These are phyloP conservation scores for Aphelenchoides besseyi DNA, from an alignment of 1,140 invertebrate species.

Conservation along the genomic window DNA sequence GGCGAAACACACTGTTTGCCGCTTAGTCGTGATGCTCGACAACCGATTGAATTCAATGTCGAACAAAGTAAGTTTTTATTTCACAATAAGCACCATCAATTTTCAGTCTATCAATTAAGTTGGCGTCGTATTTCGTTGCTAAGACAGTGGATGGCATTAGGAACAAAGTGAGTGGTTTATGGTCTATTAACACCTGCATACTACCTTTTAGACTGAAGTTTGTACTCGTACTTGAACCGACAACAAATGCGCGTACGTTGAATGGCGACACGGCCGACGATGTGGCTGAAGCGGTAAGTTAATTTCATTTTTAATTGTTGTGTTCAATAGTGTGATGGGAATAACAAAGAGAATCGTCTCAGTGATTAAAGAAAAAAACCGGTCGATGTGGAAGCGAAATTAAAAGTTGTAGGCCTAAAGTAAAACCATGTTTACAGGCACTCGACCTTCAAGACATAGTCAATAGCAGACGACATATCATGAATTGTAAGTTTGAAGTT, in stretches of 20 bases:
- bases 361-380: no score
- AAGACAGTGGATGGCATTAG: slow-evolving; percentile 48
- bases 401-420: no score
- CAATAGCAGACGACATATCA: slow-evolving; percentile 18
- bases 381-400: no score
- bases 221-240: slow-evolving; percentile 11
- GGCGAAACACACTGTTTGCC: slow-evolving; percentile 39
- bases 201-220: slow-evolving; percentile 22
- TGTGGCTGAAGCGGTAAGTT: slow-evolving; percentile 29
- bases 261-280: slow-evolving; percentile 16
- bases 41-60: slow-evolving; percentile 39
- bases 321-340: no score
- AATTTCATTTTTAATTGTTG: no score
- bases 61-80: slow-evolving; percentile 31
- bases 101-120: slow-evolving; percentile 48
- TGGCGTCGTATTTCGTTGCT: slow-evolving; percentile 38
- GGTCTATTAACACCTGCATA: no score
- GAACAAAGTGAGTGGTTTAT: slow-evolving; percentile 28
- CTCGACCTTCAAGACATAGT: slow-evolving; percentile 31
- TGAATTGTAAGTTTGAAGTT: slow-evolving; percentile 27
- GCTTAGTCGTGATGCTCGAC: slow-evolving; percentile 29
- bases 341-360: no score
- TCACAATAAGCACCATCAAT: slow-evolving; percentile 5
- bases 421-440: no score
- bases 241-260: background rate